These are phyloP conservation scores for Nezara viridula DNA, from an alignment of 2,888 invertebrate genomes.

Conservation along the genomic window DNA sequence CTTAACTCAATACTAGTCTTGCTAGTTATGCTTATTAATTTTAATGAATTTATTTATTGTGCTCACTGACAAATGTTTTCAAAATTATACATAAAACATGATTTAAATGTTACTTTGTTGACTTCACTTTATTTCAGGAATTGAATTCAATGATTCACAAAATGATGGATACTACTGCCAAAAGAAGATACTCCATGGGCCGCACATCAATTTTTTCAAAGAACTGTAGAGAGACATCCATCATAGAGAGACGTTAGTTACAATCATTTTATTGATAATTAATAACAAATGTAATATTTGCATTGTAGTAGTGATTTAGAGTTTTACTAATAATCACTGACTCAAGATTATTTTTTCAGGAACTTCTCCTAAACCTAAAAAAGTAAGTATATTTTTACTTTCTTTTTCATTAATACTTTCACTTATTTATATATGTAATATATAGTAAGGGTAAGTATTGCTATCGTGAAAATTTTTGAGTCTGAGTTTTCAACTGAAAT, in stretches of 20 bases:
- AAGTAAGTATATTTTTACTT: background rate
- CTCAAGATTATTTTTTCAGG: background rate
- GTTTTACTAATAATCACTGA: background rate
- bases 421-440: no score
- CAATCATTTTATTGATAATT: background rate
- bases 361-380: background rate
- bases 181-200: background rate
- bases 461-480: no score
- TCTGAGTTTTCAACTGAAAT: no score
- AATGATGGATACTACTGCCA: slow-evolving; percentile 3
- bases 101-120: no score
- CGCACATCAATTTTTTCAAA: background rate
- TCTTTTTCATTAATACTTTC: background rate
- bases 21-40: no score
- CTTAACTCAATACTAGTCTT: no score
- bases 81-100: no score
- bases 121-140: background rate
- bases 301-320: background rate
- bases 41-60: no score
- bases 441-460: no score
- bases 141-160: background rate
- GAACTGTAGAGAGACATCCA: background rate
- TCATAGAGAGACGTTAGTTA: background rate
- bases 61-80: no score
- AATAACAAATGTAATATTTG: background rate